Percentiles rank a stretch among this genome's conserved stretches.
Conservation (phyloP, 2,113 vertebrate genomes). For the Antechinus stuartii region DNA sequence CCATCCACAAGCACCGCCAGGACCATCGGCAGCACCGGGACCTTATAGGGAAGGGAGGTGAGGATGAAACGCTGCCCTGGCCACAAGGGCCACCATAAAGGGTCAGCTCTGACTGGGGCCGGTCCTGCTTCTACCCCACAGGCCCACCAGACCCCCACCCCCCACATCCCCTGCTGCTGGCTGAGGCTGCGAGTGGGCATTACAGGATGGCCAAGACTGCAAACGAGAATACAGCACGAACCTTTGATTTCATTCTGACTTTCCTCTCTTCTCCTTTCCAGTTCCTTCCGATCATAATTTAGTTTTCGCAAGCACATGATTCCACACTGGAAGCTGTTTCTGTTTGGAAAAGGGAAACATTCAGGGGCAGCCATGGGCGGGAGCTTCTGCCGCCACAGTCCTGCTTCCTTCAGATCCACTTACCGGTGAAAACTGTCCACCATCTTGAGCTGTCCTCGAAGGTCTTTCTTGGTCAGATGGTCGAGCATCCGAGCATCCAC, state of each 20-base stretch:
- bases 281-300: slow-evolving; percentile 96
- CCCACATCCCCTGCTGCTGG: too few species aligned
- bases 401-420: fast-evolving
- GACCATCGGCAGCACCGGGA: too few species aligned
- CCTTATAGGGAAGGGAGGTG: too few species aligned
- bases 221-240: slow-evolving; percentile 43
- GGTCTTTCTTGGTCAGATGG: slow-evolving; percentile 98
- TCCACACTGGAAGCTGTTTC: slow-evolving; percentile 99
- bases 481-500: slow-evolving; percentile 99
- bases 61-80: too few species aligned
- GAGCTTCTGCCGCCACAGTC: fast-evolving
- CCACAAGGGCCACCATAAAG: too few species aligned
- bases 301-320: slow-evolving; percentile 96
- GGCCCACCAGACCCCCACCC: too few species aligned
- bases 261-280: slow-evolving; percentile 93
- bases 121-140: too few species aligned
- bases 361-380: neutral
- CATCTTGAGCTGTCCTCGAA: slow-evolving; percentile 97
- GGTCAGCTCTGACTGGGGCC: too few species aligned
- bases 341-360: slow-evolving; percentile 70
- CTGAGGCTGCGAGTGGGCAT: too few species aligned
- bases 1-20: neutral
- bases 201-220: fast-evolving
- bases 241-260: slow-evolving; percentile 91
- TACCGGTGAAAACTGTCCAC: slow-evolving; percentile 99